Base-by-base conservation (phyloP, 2,888 invertebrate species). In the Minunthozetes semirufus region DNA sequence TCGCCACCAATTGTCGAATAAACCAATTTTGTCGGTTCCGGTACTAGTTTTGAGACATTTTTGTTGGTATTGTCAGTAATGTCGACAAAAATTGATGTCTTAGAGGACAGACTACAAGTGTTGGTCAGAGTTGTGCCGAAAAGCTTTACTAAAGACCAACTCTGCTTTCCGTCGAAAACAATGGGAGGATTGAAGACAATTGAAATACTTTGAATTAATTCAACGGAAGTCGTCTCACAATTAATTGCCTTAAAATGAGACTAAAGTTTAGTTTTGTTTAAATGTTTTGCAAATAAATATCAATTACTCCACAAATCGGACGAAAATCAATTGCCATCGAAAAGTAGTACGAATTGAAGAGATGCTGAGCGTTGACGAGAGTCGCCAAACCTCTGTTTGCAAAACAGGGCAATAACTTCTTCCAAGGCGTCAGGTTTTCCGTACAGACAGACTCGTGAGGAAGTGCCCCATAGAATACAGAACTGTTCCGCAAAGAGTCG, bases 371-470 rank as follows among this genome's bases (percentile, higher is more conserved):
- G 83, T 94, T 94, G 5, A 98, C 86, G 72, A 98, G 84, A 0
- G 92, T 89, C 19, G 92, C 89, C 79, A 98, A 86, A 1, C 98
- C 98, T 81, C 88, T 86, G 82, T 88, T 90, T n/a, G 91, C 66
- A 33, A 76, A 91, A 84, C 99, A 99, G 0, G 99, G 98, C 66
- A 99, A 83, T 5, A 99, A 85, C 82, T 98, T 99, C 81, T 95
- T 94, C 91, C 97, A 98, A 0, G 99, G 98, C 17, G 99, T 98
- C 80, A 99, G 85, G 85, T 99, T 99, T 85, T 99, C 99, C 0
- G 98, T 99, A 82, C 99, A 99, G 4, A 97, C 94, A 80, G 94
- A 92, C 86, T 99, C 99, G 78, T 93, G 87, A 0, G 98, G 95
- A 77, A 99, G 83, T n/a, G 92, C 89, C 0, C 96, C 90, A 85